phyloP scores from a whole-genome alignment of 92 coral and sea anemone genomes.

The Zoanthus gigantus region DNA sequence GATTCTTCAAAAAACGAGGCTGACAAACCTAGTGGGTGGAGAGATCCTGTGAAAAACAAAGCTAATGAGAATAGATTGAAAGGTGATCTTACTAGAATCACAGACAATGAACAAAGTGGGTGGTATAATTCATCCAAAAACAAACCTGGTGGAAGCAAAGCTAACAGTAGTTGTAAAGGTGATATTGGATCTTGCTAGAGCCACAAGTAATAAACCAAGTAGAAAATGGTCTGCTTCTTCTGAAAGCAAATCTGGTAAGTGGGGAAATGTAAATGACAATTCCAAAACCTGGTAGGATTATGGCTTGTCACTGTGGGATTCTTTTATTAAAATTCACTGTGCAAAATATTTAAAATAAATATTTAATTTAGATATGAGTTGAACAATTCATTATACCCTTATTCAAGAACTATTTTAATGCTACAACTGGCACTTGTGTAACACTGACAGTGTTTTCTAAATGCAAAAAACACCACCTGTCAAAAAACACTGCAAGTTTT shows the following conservation, averaged over 20 bases:
- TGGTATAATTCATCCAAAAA: too few species aligned
- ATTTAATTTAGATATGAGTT: not conserved
- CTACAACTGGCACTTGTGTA: conserved; percentile 31
- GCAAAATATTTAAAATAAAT: not conserved
- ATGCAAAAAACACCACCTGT: not conserved
- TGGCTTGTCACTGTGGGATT: conserved; percentile 72
- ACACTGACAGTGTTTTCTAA: not conserved
- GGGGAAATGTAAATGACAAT: conserved; percentile 65
- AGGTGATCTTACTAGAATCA: too few species aligned
- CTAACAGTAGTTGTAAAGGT: too few species aligned
- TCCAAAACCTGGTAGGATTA: conserved; percentile 78
- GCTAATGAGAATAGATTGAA: not conserved
- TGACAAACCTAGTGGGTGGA: not conserved
- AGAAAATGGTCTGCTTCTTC: too few species aligned
- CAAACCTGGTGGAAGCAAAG: too few species aligned
- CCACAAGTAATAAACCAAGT: too few species aligned
- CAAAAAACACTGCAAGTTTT: too few species aligned
- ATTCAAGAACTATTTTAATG: not conserved
- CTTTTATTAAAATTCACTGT: not conserved
- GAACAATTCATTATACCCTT: not conserved
- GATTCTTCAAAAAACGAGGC: too few species aligned
- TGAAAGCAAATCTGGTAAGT: conserved; percentile 35
- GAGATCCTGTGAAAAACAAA: not conserved
- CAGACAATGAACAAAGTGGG: too few species aligned
- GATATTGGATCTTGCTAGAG: too few species aligned